Evolutionary conservation across 2,113 vertebrate genomes (phyloP).

Genomic region (Crotophaga sulcirostris): DNA sequence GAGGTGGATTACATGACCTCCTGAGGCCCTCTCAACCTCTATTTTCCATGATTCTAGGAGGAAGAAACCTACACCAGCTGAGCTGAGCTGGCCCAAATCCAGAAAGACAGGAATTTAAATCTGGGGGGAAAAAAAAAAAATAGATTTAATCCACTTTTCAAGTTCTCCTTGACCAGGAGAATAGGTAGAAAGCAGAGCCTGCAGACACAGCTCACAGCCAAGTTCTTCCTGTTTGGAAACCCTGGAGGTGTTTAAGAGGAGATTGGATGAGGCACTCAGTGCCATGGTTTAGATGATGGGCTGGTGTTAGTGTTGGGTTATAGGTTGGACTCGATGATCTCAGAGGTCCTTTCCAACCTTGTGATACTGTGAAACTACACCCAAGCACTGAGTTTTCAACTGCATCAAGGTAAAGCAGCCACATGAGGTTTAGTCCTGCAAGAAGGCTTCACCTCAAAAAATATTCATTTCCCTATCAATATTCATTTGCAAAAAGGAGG

Average conservation of each 20-base stretch:
- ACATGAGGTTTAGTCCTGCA: not conserved
- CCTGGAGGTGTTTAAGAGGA: too few relatives aligned
- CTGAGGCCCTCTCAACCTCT: constrained; percentile 30
- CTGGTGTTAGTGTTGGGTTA: too few relatives aligned
- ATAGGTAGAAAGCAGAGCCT: not conserved
- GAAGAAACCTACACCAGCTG: constrained; percentile 52
- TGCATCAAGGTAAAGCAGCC: not conserved
- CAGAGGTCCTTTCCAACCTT: too few relatives aligned
- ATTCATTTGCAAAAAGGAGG: not conserved
- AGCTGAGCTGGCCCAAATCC: not conserved
- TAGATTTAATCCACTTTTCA: constrained; percentile 25
- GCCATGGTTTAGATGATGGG: too few relatives aligned
- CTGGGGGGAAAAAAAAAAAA: not conserved
- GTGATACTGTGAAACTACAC: too few relatives aligned
- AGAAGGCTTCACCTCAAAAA: not conserved
- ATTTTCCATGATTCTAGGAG: constrained; percentile 62
- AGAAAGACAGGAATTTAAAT: constrained; percentile 55
- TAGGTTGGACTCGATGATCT: too few relatives aligned
- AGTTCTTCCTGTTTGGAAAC: not conserved
- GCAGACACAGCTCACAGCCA: not conserved
- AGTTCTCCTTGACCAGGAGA: not conserved
- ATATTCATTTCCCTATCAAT: not conserved
- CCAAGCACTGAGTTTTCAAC: not conserved
- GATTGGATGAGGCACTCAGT: too few relatives aligned
- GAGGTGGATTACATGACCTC: constrained; percentile 64